These are phyloP conservation scores for Mycalesis mineus DNA, from an alignment of 2,888 invertebrate genomes.

Conservation along the genomic window DNA sequence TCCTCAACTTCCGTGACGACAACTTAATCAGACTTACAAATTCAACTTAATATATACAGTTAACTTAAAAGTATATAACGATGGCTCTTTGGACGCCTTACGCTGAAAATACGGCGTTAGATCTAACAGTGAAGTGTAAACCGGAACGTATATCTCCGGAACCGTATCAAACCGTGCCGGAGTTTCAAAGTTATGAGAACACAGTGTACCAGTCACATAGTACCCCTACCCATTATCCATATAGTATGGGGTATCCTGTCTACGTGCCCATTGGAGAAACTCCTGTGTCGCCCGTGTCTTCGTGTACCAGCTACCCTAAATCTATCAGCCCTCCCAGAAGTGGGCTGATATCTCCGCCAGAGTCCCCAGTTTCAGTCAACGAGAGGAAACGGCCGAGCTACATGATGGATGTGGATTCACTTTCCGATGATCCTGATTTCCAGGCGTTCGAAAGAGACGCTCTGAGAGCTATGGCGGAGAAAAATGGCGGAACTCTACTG, in stretches of 20 bases:
- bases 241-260: conserved; percentile 22
- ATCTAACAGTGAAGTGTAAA: conserved; percentile 44
- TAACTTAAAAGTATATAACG: conserved; percentile 8
- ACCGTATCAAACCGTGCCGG: conserved; percentile 11
- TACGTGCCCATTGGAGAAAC: conserved; percentile 31
- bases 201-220: conserved; percentile 19
- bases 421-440: conserved; percentile 79
- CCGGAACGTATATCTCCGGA: conserved; percentile 34
- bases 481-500: conserved; percentile 76
- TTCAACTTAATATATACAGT: background rate
- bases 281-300: conserved; percentile 29
- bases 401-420: conserved; percentile 67
- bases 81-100: conserved; percentile 68
- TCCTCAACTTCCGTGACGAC: conserved; percentile 17
- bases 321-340: conserved; percentile 25
- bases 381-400: conserved; percentile 45
- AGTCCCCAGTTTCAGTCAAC: conserved; percentile 29
- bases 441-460: conserved; percentile 83
- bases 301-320: conserved; percentile 28
- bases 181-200: conserved; percentile 18
- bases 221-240: conserved; percentile 23
- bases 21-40: background rate
- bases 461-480: conserved; percentile 81
- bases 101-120: conserved; percentile 48
- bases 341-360: conserved; percentile 32